phyloP scores from a whole-genome alignment of 2,797 vertebrate genomes.

The Amniataba percoides region DNA sequence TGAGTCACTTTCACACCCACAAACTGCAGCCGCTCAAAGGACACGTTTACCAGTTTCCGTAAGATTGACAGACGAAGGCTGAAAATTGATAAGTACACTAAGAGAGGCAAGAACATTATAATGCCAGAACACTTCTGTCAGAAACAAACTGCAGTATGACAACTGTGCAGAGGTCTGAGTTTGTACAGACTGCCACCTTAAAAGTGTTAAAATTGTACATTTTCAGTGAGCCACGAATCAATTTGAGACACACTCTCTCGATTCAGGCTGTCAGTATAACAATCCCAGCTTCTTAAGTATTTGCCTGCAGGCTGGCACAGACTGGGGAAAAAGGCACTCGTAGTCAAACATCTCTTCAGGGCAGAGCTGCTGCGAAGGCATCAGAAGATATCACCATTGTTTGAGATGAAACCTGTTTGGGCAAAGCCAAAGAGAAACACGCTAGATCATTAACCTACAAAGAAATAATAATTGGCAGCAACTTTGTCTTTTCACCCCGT shows the following conservation, averaged over 20 bases:
- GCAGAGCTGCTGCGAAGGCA: neutral
- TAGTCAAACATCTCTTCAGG: neutral
- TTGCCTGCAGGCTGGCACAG: neutral
- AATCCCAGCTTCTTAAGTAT: constrained; percentile 2
- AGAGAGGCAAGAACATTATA: constrained; percentile 3
- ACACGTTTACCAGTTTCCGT: neutral
- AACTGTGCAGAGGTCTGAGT: constrained; percentile 1
- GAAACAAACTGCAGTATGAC: constrained; percentile 1
- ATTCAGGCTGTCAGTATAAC: constrained; percentile 1
- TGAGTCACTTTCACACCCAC: constrained; percentile 39
- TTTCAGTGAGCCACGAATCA: constrained; percentile 28
- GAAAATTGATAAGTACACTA: constrained; percentile 9
- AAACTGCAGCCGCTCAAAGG: constrained; percentile 10
- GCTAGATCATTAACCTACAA: neutral
- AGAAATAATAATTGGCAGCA: neutral
- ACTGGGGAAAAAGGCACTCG: neutral
- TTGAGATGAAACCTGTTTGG: neutral
- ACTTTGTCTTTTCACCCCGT: neutral
- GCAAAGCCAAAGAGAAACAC: neutral
- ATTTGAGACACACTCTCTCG: constrained; percentile 8
- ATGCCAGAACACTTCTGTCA: constrained; percentile 5
- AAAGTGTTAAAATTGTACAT: constrained; percentile 2
- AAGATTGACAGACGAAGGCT: constrained; percentile 27
- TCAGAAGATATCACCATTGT: neutral
- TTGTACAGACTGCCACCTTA: constrained; percentile 2